Percentiles rank a stretch among this genome's conserved stretches.
These are phyloP conservation scores for Steatornis caripensis DNA, from an alignment of 2,113 vertebrate species.

Conservation along the genomic window DNA sequence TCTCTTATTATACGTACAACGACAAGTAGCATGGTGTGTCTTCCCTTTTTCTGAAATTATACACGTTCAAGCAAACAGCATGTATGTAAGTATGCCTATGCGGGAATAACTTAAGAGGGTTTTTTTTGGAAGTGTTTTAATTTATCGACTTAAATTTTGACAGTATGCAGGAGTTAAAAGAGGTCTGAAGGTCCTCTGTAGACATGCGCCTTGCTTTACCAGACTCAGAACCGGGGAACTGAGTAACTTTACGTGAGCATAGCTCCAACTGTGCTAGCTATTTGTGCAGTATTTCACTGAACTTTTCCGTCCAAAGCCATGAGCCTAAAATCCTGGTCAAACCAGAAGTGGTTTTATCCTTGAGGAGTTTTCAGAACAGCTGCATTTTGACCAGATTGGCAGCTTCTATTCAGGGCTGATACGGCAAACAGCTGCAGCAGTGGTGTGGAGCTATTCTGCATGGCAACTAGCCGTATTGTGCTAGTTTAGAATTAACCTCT, in stretches of 20 bases:
- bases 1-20: neutral
- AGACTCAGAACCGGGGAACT: neutral
- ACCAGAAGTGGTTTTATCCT: neutral
- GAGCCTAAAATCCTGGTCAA: neutral
- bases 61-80: neutral
- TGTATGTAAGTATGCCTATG: rapidly evolving
- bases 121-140: neutral
- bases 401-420: neutral
- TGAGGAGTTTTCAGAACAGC: neutral
- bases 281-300: neutral
- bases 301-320: neutral
- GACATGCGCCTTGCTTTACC: neutral
- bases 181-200: neutral
- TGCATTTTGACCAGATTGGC: neutral
- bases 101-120: neutral
- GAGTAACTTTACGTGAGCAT: neutral
- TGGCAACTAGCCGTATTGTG: rapidly evolving
- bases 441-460: neutral
- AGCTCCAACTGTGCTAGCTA: neutral
- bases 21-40: neutral
- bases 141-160: neutral
- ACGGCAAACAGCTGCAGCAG: neutral
- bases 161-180: neutral
- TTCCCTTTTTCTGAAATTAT: neutral
- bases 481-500: neutral